Percentiles rank a stretch among this genome's conserved stretches.
phyloP scores from a whole-genome alignment of 2,888 invertebrate species.

The Rhingia campestris region DNA sequence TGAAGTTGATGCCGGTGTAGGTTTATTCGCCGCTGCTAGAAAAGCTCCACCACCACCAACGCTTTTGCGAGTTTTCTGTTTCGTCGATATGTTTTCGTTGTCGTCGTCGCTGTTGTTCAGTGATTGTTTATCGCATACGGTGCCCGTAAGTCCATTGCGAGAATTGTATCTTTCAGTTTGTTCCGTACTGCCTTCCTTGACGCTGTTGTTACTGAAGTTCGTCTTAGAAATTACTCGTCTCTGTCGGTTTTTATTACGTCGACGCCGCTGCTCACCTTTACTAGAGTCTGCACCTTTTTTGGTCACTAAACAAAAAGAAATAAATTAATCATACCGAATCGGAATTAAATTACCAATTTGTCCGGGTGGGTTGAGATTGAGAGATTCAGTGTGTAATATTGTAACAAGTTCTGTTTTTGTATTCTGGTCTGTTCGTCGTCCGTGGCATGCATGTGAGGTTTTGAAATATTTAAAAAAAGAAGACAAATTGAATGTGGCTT shows the following conservation, averaged over 20 bases:
- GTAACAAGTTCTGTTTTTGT: conserved; percentile 24
- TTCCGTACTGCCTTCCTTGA: conserved; percentile 65
- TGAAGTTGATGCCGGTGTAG: conserved; percentile 32
- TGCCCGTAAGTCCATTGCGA: conserved; percentile 51
- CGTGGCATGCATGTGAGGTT: conserved; percentile 38
- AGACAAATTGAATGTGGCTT: conserved; percentile 14
- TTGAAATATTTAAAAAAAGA: conserved; percentile 10
- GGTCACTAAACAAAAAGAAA: conserved; percentile 43
- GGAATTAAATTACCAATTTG: conserved; percentile 56
- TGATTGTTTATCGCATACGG: conserved; percentile 62
- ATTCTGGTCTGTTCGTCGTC: conserved; percentile 33
- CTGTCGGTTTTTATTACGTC: conserved; percentile 32
- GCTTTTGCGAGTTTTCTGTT: conserved; percentile 44
- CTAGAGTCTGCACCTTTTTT: conserved; percentile 49
- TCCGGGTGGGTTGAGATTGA: conserved; percentile 60
- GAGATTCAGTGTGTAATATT: conserved; percentile 47
- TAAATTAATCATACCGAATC: conserved; percentile 51
- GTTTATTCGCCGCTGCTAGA: conserved; percentile 55
- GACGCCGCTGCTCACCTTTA: conserved; percentile 3
- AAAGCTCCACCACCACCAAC: conserved; percentile 47
- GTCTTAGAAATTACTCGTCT: conserved; percentile 29
- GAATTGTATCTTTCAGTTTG: conserved; percentile 56
- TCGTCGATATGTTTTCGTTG: conserved; percentile 35
- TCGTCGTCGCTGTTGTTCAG: conserved; percentile 34
- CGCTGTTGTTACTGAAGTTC: conserved; percentile 28